Evolutionary conservation across 2,113 vertebrate species (phyloP), one percentile per base, ranked within the genome.

Genomic region (Hepsetus odoe): DNA sequence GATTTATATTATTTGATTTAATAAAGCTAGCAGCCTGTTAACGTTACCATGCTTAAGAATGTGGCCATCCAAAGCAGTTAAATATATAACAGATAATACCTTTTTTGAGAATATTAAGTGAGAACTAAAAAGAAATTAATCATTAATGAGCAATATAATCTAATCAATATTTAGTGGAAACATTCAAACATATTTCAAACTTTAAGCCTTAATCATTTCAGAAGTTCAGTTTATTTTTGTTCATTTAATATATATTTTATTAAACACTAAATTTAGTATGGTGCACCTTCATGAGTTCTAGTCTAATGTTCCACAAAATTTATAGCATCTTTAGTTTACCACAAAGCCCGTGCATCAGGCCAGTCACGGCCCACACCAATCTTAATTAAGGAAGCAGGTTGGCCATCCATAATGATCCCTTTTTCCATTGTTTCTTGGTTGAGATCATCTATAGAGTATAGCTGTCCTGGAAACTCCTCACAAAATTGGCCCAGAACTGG

Each of bases 311-410:
- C 14, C 10, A 18, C 38, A 18, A 10, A 13, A 20, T 49, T 49
- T 20, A 11, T 22, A 38, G 7, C 33, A 22, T 38, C 32, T 53
- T 65, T 26, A 53, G n/a, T 87, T 85, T 62, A 92, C 92, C 92
- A 93, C 30, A 90, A 77, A 0, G 89, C 91, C 28, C 92, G 80
- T 12, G 89, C 80, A 18, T 92, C 90, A 2, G 92, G 92, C 92
- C 91, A 93, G 71, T 93, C 92, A 7, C 92, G 88, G 0, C 89
- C 90, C 82, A 89, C 84, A 0, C 92, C 91, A 0, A n/a, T 88
- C 20, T 86, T 88, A 5, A 88, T 80, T 84, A 89, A 85, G 1
- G 33, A 62, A 55, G 75, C 32, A 2, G 91, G 78, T 0, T 89
- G 91, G 18, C 74, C 26, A 16, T 83, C 80, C 65, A 85, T 65